Evolutionary conservation across 2,113 vertebrate genomes (phyloP), one percentile per base, ranked within the genome.

Genomic region (Mesocricetus auratus): DNA sequence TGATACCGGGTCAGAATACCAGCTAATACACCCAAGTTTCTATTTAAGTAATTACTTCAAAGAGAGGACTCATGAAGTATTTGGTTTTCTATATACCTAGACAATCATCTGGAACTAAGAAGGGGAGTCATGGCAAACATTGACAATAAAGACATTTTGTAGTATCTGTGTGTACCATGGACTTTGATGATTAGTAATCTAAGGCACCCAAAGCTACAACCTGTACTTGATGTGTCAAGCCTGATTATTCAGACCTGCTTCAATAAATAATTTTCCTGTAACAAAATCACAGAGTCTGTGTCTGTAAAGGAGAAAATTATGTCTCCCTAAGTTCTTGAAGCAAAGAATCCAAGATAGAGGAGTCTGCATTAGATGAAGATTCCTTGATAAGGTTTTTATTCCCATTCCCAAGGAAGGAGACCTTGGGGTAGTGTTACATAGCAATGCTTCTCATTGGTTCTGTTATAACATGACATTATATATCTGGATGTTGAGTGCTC

Each of bases 371-470:
- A n/a, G n/a, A n/a, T n/a, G n/a, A n/a, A n/a, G n/a, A n/a, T n/a
- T n/a, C n/a, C n/a, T n/a, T 78, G 22, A 15, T 36, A 10, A 50
- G 19, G 15, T 47, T 2, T 1, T 73, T 81, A 36, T 73, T 45
- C 5, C 5, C 4, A 29, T 47, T 71, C 9, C 50, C 1, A 29
- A 19, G 36, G 2, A 12, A 79, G 15, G 1, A 36, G 1, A 1
- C 6, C 62, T 91, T 0, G 33, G 29, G 19, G 16, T 21, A 19
- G 21, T 3, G 7, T 31, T 0, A 47, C 0, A 47, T 7, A 81
- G 33, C 12, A 33, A 62, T 11, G 3, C 2, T 33, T 29, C 5
- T 33, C 6, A 75, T 3, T 3, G 16, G 15, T 9, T 69, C 31
- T 31, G 79, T 53, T 39, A 36, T 68, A 83, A 19, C 16, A 62